These are phyloP conservation scores for Anolis carolinensis DNA, from an alignment of 2,113 vertebrate genomes.

Conservation along the genomic window DNA sequence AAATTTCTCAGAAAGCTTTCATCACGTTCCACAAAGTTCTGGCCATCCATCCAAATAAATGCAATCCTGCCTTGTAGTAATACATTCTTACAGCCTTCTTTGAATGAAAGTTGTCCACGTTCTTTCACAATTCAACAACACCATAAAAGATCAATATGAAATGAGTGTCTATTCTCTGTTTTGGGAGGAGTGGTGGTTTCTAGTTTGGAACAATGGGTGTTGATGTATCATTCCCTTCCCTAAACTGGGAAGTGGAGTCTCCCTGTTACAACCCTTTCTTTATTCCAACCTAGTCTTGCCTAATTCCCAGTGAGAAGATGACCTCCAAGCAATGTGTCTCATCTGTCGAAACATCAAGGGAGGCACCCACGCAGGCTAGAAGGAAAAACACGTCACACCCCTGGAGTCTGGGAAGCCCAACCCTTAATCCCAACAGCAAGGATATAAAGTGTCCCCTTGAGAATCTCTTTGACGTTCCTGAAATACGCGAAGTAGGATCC, in stretches of 20 bases:
- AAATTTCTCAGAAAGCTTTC: no score
- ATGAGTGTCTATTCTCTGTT: background rate
- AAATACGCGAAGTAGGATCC: background rate
- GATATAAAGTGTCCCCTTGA: constrained; percentile 10
- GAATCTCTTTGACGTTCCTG: background rate
- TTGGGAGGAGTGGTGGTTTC: background rate
- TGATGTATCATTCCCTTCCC: background rate
- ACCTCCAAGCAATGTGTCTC: background rate
- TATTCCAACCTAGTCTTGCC: background rate
- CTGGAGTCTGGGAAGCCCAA: constrained; percentile 13
- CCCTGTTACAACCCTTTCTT: background rate
- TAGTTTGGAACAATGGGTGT: background rate
- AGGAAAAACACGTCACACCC: constrained; percentile 1
- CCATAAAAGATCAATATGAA: background rate
- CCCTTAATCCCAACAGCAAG: background rate
- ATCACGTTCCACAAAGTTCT: no score
- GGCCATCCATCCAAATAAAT: no score
- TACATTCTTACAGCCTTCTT: background rate
- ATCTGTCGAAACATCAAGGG: constrained; percentile 1
- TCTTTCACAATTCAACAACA: background rate
- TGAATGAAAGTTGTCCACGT: background rate
- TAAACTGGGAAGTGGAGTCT: background rate
- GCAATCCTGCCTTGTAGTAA: background rate
- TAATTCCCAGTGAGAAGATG: constrained; percentile 19
- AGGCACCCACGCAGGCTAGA: background rate